Evolutionary conservation across 92 coral and sea anemone species (phyloP).

Genomic region (Porites evermanni): DNA sequence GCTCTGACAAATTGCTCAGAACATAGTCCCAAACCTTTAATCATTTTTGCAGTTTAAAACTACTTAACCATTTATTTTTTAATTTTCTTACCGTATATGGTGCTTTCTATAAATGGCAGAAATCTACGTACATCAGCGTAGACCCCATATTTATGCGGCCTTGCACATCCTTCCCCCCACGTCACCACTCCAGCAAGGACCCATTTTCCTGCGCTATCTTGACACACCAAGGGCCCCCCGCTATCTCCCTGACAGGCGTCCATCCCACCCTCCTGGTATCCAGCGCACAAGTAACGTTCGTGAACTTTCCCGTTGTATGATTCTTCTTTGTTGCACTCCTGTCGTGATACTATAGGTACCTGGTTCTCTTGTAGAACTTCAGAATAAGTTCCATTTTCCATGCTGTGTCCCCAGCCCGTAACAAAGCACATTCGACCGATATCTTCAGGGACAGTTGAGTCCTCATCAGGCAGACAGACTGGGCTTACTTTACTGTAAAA

Average conservation of each 20-base stretch:
- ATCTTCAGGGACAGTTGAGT: slow-evolving; percentile 46
- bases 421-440: slow-evolving; percentile 71
- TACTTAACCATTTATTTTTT: not conserved
- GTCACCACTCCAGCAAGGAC: slow-evolving; percentile 85
- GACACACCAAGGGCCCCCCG: slow-evolving; percentile 96
- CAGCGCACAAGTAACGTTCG: slow-evolving; percentile 91
- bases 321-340: slow-evolving; percentile 77
- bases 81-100: slow-evolving; percentile 77
- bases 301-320: slow-evolving; percentile 82
- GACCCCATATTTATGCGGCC: slow-evolving; percentile 86
- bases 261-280: slow-evolving; percentile 79
- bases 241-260: slow-evolving; percentile 96
- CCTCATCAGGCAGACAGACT: slow-evolving; percentile 86
- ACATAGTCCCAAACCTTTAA: no score
- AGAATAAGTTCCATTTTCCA: slow-evolving; percentile 64
- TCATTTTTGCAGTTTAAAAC: no score
- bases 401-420: slow-evolving; percentile 89
- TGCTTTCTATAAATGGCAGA: slow-evolving; percentile 87
- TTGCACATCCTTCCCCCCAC: slow-evolving; percentile 96
- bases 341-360: slow-evolving; percentile 80
- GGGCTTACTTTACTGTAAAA: slow-evolving; percentile 84
- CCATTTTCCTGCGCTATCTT: slow-evolving; percentile 87
- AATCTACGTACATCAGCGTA: slow-evolving; percentile 83
- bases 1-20: no score
- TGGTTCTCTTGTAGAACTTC: slow-evolving; percentile 65